phyloP scores from a whole-genome alignment of 1,140 invertebrate species.

The Heliconius melpomene region DNA sequence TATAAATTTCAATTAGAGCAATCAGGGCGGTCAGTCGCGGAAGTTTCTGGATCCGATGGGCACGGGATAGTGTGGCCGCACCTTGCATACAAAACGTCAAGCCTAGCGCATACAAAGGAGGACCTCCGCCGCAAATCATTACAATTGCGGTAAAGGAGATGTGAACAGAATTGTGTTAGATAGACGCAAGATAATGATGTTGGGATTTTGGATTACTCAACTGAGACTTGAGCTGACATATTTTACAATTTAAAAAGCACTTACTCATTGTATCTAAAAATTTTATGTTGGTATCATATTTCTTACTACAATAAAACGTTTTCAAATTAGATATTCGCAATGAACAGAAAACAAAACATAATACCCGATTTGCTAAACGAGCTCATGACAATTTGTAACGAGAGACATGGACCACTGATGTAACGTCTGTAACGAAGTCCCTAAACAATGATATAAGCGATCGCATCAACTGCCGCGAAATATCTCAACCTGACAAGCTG shows the following conservation, averaged over 20 bases:
- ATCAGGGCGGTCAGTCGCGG: constrained; percentile 64
- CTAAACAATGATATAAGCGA: constrained; percentile 74
- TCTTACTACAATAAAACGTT: background rate
- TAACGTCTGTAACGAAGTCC: constrained; percentile 62
- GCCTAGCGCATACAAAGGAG: constrained; percentile 70
- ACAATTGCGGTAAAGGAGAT: constrained; percentile 74
- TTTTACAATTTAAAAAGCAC: background rate
- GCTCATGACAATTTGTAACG: constrained; percentile 72
- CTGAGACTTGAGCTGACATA: background rate
- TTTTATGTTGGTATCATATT: background rate
- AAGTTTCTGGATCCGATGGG: constrained; percentile 67
- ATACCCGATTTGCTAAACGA: constrained; percentile 18
- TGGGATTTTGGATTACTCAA: constrained; percentile 55
- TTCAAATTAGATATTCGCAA: background rate
- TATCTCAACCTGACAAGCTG: constrained; percentile 74
- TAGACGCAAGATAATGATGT: constrained; percentile 62
- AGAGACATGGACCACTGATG: constrained; percentile 65
- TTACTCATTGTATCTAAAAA: background rate
- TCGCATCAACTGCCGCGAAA: constrained; percentile 62
- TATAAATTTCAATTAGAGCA: constrained; percentile 78
- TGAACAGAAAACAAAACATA: background rate
- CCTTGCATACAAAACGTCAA: constrained; percentile 65
- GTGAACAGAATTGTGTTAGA: constrained; percentile 69
- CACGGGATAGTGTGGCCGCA: constrained; percentile 63
- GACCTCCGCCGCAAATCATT: constrained; percentile 75